These are phyloP conservation scores for Stigmatopora argus DNA, from an alignment of 2,113 vertebrate species.

Conservation along the genomic window DNA sequence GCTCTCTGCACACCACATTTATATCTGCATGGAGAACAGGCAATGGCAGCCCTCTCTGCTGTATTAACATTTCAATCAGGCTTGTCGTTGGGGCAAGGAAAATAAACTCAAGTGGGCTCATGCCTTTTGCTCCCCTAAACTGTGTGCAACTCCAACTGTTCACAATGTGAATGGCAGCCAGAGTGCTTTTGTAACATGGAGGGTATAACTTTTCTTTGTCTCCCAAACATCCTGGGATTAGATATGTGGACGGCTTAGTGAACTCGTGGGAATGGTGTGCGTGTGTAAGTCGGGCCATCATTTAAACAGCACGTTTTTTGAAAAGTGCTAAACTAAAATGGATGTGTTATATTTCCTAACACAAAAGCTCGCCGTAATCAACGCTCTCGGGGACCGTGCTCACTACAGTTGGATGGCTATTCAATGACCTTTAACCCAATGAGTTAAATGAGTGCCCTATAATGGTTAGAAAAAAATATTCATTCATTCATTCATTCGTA, in stretches of 20 bases:
- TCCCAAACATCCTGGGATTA: conserved; percentile 57
- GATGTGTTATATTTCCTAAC: too few species aligned
- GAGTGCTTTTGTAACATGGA: conserved; percentile 60
- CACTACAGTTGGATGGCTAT: too few species aligned
- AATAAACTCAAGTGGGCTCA: conserved; percentile 57
- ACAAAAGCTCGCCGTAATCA: too few species aligned
- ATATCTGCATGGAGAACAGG: conserved; percentile 37
- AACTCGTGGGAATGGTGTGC: conserved; percentile 34
- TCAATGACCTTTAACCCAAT: too few species aligned
- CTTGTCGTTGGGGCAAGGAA: conserved; percentile 47
- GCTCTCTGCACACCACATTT: conserved; percentile 35
- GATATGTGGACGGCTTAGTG: conserved; percentile 42
- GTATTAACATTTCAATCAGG: conserved; percentile 67
- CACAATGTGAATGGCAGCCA: conserved; percentile 37
- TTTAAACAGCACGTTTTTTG: too few species aligned
- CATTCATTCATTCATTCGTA: too few species aligned
- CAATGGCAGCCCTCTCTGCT: conserved; percentile 27
- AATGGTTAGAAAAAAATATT: too few species aligned
- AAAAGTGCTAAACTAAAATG: too few species aligned
- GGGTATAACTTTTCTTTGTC: conserved; percentile 63
- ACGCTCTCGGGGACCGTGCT: too few species aligned
- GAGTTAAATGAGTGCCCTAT: too few species aligned
- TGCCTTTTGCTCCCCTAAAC: conserved; percentile 56
- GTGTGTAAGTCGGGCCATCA: not conserved
- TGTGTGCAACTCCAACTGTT: conserved; percentile 43